A percentile compares a stretch with the other conserved stretches of the same genome.
These are phyloP conservation scores for Rhizomys pruinosus DNA, from an alignment of 2,113 vertebrate genomes.

Conservation along the genomic window DNA sequence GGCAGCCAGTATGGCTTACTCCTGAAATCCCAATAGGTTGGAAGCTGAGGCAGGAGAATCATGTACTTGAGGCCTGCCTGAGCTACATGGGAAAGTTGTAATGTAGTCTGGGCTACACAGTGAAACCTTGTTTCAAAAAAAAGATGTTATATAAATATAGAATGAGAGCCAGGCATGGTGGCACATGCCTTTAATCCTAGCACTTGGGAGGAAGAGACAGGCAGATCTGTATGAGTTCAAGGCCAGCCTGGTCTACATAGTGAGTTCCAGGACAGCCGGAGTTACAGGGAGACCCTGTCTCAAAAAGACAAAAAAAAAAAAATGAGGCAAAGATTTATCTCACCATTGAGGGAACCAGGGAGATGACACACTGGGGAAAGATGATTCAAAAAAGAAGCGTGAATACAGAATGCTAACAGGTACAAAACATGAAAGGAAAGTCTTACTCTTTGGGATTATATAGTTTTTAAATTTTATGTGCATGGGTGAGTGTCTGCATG, in stretches of 20 bases:
- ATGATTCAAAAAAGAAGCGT: not conserved
- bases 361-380: not conserved
- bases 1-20: not conserved
- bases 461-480: not conserved
- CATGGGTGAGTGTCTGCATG: no score
- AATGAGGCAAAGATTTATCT: slow-evolving; percentile 21
- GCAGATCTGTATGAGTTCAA: no score
- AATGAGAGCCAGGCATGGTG: no score
- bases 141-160: no score
- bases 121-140: no score
- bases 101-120: not conserved
- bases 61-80: not conserved
- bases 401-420: not conserved
- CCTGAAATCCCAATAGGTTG: not conserved
- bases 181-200: no score
- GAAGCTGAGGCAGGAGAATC: not conserved
- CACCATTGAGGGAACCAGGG: not conserved
- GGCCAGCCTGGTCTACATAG: no score
- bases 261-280: no score
- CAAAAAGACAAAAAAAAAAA: not conserved
- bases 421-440: not conserved
- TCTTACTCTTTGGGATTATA: not conserved
- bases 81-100: not conserved
- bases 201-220: no score
- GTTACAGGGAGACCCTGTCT: not conserved